A percentile compares a stretch with the other conserved stretches of the same genome.
phyloP scores from a whole-genome alignment of 1,140 invertebrate species.

The Metopolophium dirhodum region DNA sequence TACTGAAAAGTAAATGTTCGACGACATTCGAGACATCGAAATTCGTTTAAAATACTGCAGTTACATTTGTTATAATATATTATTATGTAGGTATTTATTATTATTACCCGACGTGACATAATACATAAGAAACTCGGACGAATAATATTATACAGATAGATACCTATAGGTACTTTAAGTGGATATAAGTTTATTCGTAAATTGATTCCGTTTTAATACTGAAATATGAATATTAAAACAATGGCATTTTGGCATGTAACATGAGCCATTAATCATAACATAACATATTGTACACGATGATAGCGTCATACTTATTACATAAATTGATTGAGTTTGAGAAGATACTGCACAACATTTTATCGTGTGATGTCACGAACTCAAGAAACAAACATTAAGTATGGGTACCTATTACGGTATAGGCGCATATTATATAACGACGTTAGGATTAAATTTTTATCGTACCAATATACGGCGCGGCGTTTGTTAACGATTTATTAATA shows the following conservation, averaged over 20 bases:
- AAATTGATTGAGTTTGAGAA: constrained; percentile 23
- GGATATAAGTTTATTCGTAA: neutral
- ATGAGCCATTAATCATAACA: constrained; percentile 15
- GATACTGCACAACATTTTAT: constrained; percentile 1
- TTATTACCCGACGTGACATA: neutral
- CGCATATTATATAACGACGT: neutral
- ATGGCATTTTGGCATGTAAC: constrained; percentile 37
- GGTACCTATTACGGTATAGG: neutral
- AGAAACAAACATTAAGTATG: neutral
- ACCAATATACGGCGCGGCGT: neutral
- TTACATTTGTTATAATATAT: neutral
- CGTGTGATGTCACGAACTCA: constrained; percentile 28
- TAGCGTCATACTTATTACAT: constrained; percentile 5
- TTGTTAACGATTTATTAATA: neutral
- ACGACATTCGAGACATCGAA: neutral
- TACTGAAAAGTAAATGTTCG: neutral
- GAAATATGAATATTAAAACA: constrained; percentile 42
- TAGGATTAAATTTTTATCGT: neutral
- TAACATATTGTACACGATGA: neutral
- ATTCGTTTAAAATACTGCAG: neutral
- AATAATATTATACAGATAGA: neutral
- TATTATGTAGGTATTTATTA: neutral
- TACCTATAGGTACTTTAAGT: neutral
- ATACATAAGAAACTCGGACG: neutral
- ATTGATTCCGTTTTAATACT: constrained; percentile 31